These are phyloP conservation scores for Sinonovacula constricta DNA, from an alignment of 1,140 invertebrate species.

Conservation along the genomic window DNA sequence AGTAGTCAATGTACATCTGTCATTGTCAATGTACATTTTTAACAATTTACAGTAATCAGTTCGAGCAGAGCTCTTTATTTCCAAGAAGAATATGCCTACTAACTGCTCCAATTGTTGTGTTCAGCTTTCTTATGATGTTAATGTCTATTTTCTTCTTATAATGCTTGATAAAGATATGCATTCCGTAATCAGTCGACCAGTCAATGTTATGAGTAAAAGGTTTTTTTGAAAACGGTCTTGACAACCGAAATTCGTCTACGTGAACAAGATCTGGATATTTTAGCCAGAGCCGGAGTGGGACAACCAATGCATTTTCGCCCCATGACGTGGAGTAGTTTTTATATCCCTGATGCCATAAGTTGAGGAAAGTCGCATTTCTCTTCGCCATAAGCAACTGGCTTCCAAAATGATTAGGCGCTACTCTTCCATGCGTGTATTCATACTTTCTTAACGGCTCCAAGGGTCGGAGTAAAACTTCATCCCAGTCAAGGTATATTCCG, in stretches of 20 bases:
- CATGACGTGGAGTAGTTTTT: constrained; percentile 10
- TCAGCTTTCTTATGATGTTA: constrained; percentile 22
- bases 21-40: no score
- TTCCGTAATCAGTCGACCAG: constrained; percentile 42
- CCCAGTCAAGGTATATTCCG: constrained; percentile 44
- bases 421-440: constrained; percentile 35
- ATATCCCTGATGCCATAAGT: constrained; percentile 42
- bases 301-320: constrained; percentile 23
- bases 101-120: constrained; percentile 32
- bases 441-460: constrained; percentile 42
- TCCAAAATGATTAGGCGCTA: constrained; percentile 21
- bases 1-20: no score
- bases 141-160: constrained; percentile 10
- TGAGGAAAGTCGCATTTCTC: constrained; percentile 41
- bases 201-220: no score
- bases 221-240: no score
- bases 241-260: constrained; percentile 42
- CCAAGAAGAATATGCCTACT: constrained; percentile 24
- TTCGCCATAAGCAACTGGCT: constrained; percentile 41
- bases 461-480: constrained; percentile 30
- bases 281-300: constrained; percentile 35
- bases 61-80: constrained; percentile 47
- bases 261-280: constrained; percentile 40
- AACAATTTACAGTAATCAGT: no score
- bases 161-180: constrained; percentile 29